Percentiles rank a stretch among this genome's conserved stretches.
These are phyloP conservation scores for Lasioglossum leucozonium DNA, from an alignment of 2,888 invertebrate genomes.

Conservation along the genomic window DNA sequence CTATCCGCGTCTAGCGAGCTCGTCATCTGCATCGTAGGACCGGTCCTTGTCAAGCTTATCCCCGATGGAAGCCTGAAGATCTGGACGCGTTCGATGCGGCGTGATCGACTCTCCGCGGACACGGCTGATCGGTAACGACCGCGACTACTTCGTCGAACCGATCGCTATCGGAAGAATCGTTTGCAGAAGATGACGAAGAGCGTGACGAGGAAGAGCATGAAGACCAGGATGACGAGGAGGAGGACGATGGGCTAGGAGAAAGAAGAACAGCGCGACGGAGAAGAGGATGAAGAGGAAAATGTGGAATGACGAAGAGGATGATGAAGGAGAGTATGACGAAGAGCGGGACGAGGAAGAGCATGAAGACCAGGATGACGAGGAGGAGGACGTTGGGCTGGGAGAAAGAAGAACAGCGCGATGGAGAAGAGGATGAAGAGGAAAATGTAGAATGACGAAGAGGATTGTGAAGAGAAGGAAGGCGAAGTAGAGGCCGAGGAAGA, in stretches of 20 bases:
- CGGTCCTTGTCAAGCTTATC: conserved; percentile 14
- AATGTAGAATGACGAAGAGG: no score
- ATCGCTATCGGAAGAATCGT: not conserved
- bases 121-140: conserved; percentile 17
- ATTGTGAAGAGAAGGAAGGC: no score
- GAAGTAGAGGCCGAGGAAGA: no score
- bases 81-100: not conserved
- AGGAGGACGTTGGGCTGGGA: no score
- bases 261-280: not conserved
- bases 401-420: no score
- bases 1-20: conserved; percentile 1
- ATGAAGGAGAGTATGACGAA: no score
- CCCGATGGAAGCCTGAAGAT: not conserved
- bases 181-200: not conserved
- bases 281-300: no score
- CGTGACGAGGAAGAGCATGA: not conserved
- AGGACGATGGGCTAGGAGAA: not conserved
- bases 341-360: no score
- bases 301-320: no score
- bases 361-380: no score
- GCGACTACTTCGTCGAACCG: not conserved
- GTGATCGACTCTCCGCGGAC: conserved; percentile 35
- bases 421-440: no score
- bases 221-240: not conserved
- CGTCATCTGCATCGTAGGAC: conserved; percentile 20